Evolutionary conservation across 2,113 vertebrate species (phyloP).

Genomic region (Dissostichus mawsoni): DNA sequence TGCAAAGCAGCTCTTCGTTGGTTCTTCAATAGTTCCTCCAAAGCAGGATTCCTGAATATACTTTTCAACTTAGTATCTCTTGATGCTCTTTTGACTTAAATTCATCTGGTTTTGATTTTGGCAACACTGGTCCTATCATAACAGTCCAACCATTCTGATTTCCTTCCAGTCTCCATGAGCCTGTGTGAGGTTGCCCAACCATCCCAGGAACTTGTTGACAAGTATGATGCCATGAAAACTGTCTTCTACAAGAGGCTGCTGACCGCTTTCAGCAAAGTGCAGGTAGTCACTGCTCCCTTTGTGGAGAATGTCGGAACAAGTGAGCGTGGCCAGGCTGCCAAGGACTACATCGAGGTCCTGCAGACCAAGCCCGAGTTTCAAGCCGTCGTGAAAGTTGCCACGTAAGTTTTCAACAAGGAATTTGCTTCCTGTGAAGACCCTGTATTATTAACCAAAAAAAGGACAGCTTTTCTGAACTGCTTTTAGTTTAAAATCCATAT

Average conservation of each 20-base stretch:
- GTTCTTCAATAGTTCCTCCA: background rate
- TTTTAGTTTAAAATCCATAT: too few relatives aligned
- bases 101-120: background rate
- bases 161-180: conserved; percentile 77
- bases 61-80: background rate
- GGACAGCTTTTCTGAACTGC: too few relatives aligned
- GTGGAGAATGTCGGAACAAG: fast-evolving
- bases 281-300: background rate
- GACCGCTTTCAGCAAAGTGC: conserved; percentile 21
- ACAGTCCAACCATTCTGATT: conserved; percentile 1
- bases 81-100: background rate
- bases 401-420: conserved; percentile 60
- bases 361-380: conserved; percentile 51
- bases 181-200: conserved; percentile 61
- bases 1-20: conserved; percentile 11
- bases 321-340: background rate
- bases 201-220: conserved; percentile 72
- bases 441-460: background rate
- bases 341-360: background rate
- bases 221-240: conserved; percentile 65
- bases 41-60: background rate
- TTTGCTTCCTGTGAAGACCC: background rate
- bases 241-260: conserved; percentile 67
- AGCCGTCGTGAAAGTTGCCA: conserved; percentile 38
- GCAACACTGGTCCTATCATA: background rate